Base-by-base conservation (phyloP, 2,888 invertebrate species). In the Spisula subtruncata region DNA sequence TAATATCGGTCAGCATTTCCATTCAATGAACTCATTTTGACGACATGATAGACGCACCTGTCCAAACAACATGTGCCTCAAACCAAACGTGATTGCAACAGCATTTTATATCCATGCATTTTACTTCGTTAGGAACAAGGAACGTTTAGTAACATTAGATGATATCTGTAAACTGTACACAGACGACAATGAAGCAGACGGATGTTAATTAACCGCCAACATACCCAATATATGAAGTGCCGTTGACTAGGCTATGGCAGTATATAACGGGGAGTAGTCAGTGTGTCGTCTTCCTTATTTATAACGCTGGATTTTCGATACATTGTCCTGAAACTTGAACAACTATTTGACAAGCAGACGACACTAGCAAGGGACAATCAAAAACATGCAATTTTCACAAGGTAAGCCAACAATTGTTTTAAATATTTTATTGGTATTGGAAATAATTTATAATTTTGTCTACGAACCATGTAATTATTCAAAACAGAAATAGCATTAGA, bases 231-330 rank as follows among this genome's bases (percentile, higher is more conserved):
- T 66, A 25, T 66, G 60, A 66, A 66, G 60, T 25, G 60, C 25
- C 18, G 25, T 41, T 41, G 41, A 41, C 41, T 41, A 41, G 41
- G 41, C 41, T 41, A 41, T 66, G 25, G 60, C 25, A n/a, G 60
- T 66, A 66, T 66, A 66, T 66, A 66, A 66, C 60, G 6, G 60
- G 25, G 60, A 25, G 25, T 66, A 20, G 60, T 66, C 25, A 25
- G 4, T 66, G 41, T 41, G 25, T 66, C 60, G 60, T 66, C 60
- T 25, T n/a, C 10, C 25, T 66, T 66, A 66, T 66, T 66, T 66
- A 66, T n/a, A 41, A 41, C n/a, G 60, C 60, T 66, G 60, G 60
- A 66, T 66, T 66, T 66, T 66, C 60, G n/a, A 66, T 66, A 41
- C 8, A 66, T 66, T 25, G 60, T 56, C 56, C 56, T 56, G 18